Conservation (phyloP, 2,888 invertebrate species). For the Phymatocera aterrima region DNA sequence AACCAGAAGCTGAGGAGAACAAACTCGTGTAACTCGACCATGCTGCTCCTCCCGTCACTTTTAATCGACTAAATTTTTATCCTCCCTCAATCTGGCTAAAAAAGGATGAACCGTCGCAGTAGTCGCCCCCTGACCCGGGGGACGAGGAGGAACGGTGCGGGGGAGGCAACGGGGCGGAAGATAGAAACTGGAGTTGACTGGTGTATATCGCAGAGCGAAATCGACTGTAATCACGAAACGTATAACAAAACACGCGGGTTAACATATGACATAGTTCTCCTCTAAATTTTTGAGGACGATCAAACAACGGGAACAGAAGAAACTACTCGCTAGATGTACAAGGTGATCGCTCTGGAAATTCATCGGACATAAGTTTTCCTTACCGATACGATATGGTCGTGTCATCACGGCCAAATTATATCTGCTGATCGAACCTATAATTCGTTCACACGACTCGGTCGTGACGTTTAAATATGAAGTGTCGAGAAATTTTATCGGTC, state of each 20-base stretch:
- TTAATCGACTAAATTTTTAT: slow-evolving; percentile 51
- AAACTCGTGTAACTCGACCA: slow-evolving; percentile 62
- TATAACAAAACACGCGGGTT: slow-evolving; percentile 31
- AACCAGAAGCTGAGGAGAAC: slow-evolving; percentile 59
- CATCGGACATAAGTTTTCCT: no score
- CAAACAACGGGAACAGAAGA: neutral
- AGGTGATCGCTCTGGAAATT: neutral
- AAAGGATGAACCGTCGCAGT: slow-evolving; percentile 63
- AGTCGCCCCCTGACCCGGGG: slow-evolving; percentile 1
- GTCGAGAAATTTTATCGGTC: neutral
- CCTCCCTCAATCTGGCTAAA: slow-evolving; percentile 35
- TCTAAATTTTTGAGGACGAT: neutral
- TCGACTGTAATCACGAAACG: slow-evolving; percentile 43
- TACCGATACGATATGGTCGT: no score
- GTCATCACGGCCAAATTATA: no score
- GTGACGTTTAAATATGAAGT: neutral
- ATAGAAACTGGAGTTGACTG: neutral
- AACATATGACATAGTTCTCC: slow-evolving; percentile 35
- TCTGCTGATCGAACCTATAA: no score
- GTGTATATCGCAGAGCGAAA: slow-evolving; percentile 27
- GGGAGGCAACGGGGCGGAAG: neutral
- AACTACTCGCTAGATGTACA: neutral
- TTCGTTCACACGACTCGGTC: neutral
- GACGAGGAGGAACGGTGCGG: neutral
- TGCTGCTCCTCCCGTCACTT: slow-evolving; percentile 52